Evolutionary conservation across 2,113 vertebrate genomes (phyloP), one percentile per base, ranked within the genome.

Genomic region (Pedionomus torquatus): DNA sequence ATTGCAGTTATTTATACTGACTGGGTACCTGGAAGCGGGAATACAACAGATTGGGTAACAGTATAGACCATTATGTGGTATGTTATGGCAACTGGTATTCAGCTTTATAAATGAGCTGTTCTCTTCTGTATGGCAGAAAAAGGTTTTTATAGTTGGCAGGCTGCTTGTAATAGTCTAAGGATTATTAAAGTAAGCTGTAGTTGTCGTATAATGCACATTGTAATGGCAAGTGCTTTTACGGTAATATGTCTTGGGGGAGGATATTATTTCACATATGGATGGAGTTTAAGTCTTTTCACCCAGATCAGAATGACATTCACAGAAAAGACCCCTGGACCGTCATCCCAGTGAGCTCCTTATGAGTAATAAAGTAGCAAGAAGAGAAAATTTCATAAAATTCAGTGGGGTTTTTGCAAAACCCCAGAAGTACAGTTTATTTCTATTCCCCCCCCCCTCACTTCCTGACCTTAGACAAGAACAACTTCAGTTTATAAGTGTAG

Each of bases 111-210:
- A 93, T 85, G 80, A 91, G 37, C 91, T 91, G 51, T 65, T 95
- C 77, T 91, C 76, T 69, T 52, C 83, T 79, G 25, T 35, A 19
- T 61, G 70, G 77, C 81, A 85, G 66, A 46, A 85, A 55, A 92
- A 61, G 69, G 83, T 24, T 92, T 90, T 94, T 93, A 76, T 30
- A 89, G 87, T 94, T 96, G 85, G 91, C 93, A 97, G 76, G 51
- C 87, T 95, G 81, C 90, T 92, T 1, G 3, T 90, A 93, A 90
- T 81, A 39, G 43, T 83, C 52, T 30, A 7, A 79, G 69, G 61
- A 68, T 97, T 93, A 93, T 93, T 95, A 46, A 95, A 93, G 80
- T 84, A 78, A 92, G 90, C 83, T 79, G 61, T 68, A 87, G 89
- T 71, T 89, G 89, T 89, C 19, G 0, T 90, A 78, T 94, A 97